Evolutionary conservation across 2,797 vertebrate species (phyloP).

Genomic region (Danio kyathit): DNA sequence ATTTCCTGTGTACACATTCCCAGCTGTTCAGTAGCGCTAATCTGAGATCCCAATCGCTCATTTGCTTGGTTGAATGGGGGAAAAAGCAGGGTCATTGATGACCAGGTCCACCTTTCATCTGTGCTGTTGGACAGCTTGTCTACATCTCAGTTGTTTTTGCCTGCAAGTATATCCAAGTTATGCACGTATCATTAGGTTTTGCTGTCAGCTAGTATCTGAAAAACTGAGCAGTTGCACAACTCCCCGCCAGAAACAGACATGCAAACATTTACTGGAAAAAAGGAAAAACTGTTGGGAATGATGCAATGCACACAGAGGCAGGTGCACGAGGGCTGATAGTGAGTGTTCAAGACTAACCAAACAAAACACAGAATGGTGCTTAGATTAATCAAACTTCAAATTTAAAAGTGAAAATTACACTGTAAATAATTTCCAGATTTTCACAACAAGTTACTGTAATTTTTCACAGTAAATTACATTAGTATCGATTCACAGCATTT

Average conservation of each 20-base stretch:
- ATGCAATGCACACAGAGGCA: not conserved
- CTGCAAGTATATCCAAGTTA: not conserved
- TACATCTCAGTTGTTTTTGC: slow-evolving; percentile 6
- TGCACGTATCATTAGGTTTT: slow-evolving; percentile 1
- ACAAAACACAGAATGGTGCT: not conserved
- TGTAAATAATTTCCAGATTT: too few relatives aligned
- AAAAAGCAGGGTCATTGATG: slow-evolving; percentile 10
- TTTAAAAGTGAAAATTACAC: too few relatives aligned
- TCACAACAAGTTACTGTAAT: too few relatives aligned
- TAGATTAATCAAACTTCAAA: too few relatives aligned
- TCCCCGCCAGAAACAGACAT: not conserved
- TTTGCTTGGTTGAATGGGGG: slow-evolving; percentile 17
- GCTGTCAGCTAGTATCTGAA: not conserved
- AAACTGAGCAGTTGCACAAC: not conserved
- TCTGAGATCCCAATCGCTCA: slow-evolving; percentile 41
- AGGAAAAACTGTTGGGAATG: not conserved
- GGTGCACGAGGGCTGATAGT: not conserved
- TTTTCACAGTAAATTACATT: too few relatives aligned
- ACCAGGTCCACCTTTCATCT: not conserved
- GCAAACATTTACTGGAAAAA: slow-evolving; percentile 9
- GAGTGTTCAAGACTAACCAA: not conserved
- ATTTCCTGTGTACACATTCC: slow-evolving; percentile 65
- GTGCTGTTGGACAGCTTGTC: not conserved
- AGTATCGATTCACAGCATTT: too few relatives aligned
- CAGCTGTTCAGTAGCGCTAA: slow-evolving; percentile 53